phyloP scores from a whole-genome alignment of 2,888 invertebrate genomes.

The Steinernema scapterisci region DNA sequence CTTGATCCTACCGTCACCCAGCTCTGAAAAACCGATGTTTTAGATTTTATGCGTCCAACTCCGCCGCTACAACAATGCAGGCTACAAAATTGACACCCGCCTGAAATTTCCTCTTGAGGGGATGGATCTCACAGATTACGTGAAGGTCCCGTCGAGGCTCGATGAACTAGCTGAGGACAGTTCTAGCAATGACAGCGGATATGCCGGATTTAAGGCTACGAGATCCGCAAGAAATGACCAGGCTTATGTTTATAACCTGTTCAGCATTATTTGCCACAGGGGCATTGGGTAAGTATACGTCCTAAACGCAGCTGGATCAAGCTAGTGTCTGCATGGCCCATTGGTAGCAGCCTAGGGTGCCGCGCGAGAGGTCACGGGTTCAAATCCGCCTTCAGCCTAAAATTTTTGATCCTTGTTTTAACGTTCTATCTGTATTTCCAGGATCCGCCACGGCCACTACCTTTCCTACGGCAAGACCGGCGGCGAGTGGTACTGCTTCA shows the following conservation, averaged over 20 bases:
- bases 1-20: no score
- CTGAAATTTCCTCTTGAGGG: constrained; percentile 9
- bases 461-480: constrained; percentile 18
- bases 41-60: constrained; percentile 15
- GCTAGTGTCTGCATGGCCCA: background rate
- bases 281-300: constrained; percentile 13
- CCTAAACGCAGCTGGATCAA: no score
- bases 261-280: constrained; percentile 16
- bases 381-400: no score
- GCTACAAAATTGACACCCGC: background rate
- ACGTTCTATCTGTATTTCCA: no score
- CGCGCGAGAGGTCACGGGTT: background rate
- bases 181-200: constrained; percentile 13
- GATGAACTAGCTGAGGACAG: constrained; percentile 16
- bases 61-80: constrained; percentile 15
- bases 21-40: background rate
- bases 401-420: no score
- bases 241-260: constrained; percentile 1
- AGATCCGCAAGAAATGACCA: background rate
- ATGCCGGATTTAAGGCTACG: background rate
- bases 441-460: constrained; percentile 6
- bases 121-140: constrained; percentile 1
- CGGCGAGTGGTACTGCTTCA: constrained; percentile 22
- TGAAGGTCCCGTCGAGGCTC: background rate
- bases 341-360: background rate